Conservation (phyloP, 2,113 vertebrate species). For the Catharus bicknelli region DNA sequence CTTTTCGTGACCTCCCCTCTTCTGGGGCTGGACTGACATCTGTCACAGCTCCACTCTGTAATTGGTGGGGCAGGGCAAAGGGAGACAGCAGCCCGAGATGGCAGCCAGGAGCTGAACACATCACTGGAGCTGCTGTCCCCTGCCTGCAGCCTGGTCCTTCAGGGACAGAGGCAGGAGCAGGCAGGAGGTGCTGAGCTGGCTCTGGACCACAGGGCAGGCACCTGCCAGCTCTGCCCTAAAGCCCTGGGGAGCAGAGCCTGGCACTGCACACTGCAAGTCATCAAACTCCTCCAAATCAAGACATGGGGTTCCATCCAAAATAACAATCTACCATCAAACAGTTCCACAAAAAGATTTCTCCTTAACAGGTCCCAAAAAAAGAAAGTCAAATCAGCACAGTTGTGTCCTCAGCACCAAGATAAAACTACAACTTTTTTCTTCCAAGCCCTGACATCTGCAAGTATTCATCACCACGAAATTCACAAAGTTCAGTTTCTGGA, state of each 20-base stretch:
- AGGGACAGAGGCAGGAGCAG: not conserved
- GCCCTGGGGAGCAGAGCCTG: not conserved
- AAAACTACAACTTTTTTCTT: not conserved
- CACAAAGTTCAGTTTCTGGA: not conserved
- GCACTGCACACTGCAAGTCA: accelerated
- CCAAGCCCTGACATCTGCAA: not conserved
- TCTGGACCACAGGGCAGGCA: not conserved
- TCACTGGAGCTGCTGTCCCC: accelerated
- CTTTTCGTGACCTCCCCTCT: not conserved
- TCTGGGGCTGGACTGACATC: not conserved
- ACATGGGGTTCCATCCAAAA: accelerated
- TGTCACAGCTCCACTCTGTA: not conserved
- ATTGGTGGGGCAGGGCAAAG: not conserved
- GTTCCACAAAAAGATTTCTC: not conserved
- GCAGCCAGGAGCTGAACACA: accelerated
- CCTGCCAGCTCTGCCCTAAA: not conserved
- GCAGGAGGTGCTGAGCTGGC: not conserved
- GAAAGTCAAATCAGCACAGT: not conserved
- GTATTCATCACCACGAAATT: not conserved
- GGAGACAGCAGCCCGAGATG: not conserved
- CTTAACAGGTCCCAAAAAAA: not conserved
- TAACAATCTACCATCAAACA: not conserved
- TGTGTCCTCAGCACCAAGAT: not conserved
- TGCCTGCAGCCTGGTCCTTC: accelerated
- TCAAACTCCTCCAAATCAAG: not conserved